Evolutionary conservation across 1,140 invertebrate species (phyloP), one percentile per base, ranked within the genome.

Genomic region (Achroia grisella): DNA sequence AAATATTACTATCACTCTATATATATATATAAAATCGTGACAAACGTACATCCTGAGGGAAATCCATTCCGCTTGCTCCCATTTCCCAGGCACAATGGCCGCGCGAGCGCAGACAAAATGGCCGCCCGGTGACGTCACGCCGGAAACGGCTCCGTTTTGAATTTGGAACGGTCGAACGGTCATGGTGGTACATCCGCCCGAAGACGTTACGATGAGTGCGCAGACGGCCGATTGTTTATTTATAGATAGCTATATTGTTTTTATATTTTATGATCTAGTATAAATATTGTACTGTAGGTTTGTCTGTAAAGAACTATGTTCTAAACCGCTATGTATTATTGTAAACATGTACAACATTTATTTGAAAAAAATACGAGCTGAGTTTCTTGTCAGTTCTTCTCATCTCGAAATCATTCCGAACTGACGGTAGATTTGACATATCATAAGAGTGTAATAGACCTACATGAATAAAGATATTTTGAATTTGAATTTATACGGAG

Each of bases 111-210:
- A 72, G 78, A 71, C 72, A 84, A 84, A 79, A 84, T 84, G 80
- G 80, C 80, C 48, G 65, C 42, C 62, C 2, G 60, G 29, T 83
- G 80, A 81, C 77, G 77, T 81, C 77, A 79, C 69, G 59, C 75
- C 80, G 80, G 80, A 84, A 84, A 69, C 70, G 62, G 65, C 80
- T 81, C 77, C 80, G 77, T 81, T 81, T 77, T 79, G 73, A 83
- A 80, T 84, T 84, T 72, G 72, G 73, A 78, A 79, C 77, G 80
- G 77, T 84, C 79, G 75, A 84, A 70, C 75, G 75, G 71, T 73
- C 79, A 84, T 84, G 79, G 76, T 68, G 70, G 76, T 65, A 75
- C 77, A 83, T 83, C 79, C 79, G 53, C 32, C 40, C 44, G 70
- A 84, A 84, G 79, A 84, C 79, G 77, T 79, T 79, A 76, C 79